Conservation (phyloP, 64 coral and sea anemone species). For the Acropora yongei region DNA sequence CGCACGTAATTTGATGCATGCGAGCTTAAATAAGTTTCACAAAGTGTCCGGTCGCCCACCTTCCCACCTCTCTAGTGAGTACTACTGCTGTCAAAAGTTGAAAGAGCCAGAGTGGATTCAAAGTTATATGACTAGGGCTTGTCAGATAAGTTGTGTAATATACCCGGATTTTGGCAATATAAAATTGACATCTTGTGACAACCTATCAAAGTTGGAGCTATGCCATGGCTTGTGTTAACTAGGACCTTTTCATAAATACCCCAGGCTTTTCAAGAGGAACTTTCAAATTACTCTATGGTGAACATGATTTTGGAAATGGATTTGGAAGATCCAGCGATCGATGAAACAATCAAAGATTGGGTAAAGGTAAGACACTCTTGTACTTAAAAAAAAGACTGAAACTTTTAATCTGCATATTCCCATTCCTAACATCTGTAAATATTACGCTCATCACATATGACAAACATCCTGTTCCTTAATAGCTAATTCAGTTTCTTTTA, state of each 20-base stretch:
- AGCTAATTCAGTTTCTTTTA: too few species aligned
- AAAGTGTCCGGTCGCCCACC: not conserved
- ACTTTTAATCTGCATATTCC: not conserved
- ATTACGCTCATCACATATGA: too few species aligned
- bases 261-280: conserved; percentile 72
- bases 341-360: conserved; percentile 66
- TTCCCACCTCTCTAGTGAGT: not conserved
- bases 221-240: not conserved
- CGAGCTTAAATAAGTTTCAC: too few species aligned
- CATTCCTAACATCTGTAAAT: not conserved
- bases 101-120: not conserved
- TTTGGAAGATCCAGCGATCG: conserved; percentile 77
- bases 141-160: too few species aligned
- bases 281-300: conserved; percentile 72
- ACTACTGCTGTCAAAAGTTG: not conserved
- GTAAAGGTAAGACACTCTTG: conserved; percentile 25
- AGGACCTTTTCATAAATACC: not conserved
- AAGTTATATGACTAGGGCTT: too few species aligned
- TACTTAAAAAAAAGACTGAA: not conserved
- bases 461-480: too few species aligned
- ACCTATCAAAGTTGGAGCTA: too few species aligned
- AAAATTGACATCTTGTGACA: too few species aligned
- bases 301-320: conserved; percentile 87
- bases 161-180: not conserved
- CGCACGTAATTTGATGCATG: too few species aligned